These are phyloP conservation scores for Bicyclus anynana DNA, from an alignment of 1,140 invertebrate species.

Conservation along the genomic window DNA sequence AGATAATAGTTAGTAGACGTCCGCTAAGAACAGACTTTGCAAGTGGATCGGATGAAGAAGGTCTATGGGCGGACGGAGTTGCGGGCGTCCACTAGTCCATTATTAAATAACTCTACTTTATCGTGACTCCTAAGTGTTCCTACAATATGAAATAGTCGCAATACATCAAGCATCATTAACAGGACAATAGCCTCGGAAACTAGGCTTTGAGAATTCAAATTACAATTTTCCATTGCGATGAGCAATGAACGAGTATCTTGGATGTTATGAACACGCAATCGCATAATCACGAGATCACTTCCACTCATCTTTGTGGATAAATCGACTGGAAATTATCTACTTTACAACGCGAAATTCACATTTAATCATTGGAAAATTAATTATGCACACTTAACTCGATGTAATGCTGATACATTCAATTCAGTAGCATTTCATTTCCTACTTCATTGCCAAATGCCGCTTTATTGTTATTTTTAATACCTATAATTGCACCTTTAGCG, in stretches of 20 bases:
- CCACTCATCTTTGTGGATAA: constrained; percentile 8
- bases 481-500: no score
- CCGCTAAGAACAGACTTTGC: no score
- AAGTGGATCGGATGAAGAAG: no score
- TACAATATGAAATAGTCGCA: neutral
- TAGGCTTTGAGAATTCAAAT: constrained; percentile 14
- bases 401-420: neutral
- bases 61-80: no score
- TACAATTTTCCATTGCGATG: constrained; percentile 13
- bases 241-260: constrained; percentile 18
- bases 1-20: no score
- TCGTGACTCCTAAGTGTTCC: neutral
- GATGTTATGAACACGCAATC: constrained; percentile 15
- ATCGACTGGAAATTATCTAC: constrained; percentile 6
- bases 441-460: neutral
- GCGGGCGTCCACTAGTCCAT: no score
- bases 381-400: neutral
- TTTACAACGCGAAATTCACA: constrained; percentile 6
- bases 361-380: constrained; percentile 10
- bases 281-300: constrained; percentile 7
- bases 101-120: neutral
- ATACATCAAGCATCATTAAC: constrained; percentile 13
- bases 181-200: constrained; percentile 31
- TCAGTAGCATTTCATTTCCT: neutral
- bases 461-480: neutral